A percentile compares a stretch with the other conserved stretches of the same genome.
Evolutionary conservation across 1,140 invertebrate species (phyloP).

Genomic region (Callitettix versicolor): DNA sequence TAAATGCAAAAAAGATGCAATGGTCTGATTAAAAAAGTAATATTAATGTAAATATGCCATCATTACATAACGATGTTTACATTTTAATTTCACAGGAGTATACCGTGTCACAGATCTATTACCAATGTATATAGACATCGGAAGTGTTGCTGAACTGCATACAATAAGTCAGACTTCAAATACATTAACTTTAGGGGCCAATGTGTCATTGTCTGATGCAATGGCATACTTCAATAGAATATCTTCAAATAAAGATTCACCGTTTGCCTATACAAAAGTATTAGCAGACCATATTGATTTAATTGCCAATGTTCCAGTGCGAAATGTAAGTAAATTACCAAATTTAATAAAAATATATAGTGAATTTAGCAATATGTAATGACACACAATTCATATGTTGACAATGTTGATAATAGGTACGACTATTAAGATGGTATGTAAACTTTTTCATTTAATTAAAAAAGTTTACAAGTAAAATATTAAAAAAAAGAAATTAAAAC

Average conservation of each 20-base stretch:
- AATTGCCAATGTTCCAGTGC: constrained; percentile 56
- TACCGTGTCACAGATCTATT: constrained; percentile 40
- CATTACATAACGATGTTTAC: too few species aligned
- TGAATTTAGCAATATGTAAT: too few species aligned
- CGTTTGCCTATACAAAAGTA: constrained; percentile 32
- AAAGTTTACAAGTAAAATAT: too few species aligned
- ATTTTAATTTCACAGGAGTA: constrained; percentile 40
- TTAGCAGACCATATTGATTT: constrained; percentile 53
- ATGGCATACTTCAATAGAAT: constrained; percentile 47
- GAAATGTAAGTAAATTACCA: constrained; percentile 57
- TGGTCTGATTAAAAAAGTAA: too few species aligned
- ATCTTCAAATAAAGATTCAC: constrained; percentile 31
- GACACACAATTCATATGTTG: too few species aligned
- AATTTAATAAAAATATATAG: neutral
- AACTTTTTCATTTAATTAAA: too few species aligned
- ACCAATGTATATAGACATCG: constrained; percentile 59
- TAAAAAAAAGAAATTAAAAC: too few species aligned
- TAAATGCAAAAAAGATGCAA: too few species aligned
- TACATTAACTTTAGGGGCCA: constrained; percentile 48
- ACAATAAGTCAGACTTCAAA: constrained; percentile 35
- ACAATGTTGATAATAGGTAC: too few species aligned
- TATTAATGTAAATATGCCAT: too few species aligned
- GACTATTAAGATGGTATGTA: too few species aligned
- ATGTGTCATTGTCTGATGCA: constrained; percentile 47
- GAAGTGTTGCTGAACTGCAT: constrained; percentile 50